Evolutionary conservation across 1,140 invertebrate species (phyloP), one percentile per base, ranked within the genome.

Genomic region (Liolophura sinensis): DNA sequence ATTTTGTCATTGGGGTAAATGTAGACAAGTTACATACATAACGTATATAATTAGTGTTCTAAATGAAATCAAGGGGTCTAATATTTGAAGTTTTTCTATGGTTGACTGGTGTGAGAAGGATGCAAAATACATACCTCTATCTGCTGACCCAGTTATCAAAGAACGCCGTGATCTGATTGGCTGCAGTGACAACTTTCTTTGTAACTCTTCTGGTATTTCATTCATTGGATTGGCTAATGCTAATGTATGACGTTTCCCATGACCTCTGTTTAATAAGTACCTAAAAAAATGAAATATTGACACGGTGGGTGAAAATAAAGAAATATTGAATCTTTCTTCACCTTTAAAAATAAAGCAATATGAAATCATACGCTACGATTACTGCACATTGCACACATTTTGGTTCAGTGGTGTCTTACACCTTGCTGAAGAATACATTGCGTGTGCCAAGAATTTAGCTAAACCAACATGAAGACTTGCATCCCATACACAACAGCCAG

Each of bases 251-350:
- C 61, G 89, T 89, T 85, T 93, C 87, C 14, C 88, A 81, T 80
- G 90, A 20, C 92, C 92, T 52, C 92, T 85, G 49, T 85, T 89
- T 73, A 91, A 84, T 86, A 93, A 89, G 76, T 93, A 93, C 73
- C 92, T 92, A 66, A 55, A 68, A 67, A 61, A 46, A 63, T 9
- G 31, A 40, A 46, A 20, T 48, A 73, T 60, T 57, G 4, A 65
- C 52, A 20, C 57, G 18, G 20, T 52, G 6, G 14, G 24, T 55
- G n/a, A 55, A 5, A 16, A 55, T 24, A 63, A 54, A 6, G 11
- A 63, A 20, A 24, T 54, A 54, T 16, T 18, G 18, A 20, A 49
- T 3, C 22, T 48, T 61, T n/a, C 18, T n/a, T 25, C 22, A 7
- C 31, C 18, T 27, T 58, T 46, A 18, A 52, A 46, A 58, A 18